Conservation (phyloP, 92 coral and sea anemone species). For the Chrysogorgia sp. region DNA sequence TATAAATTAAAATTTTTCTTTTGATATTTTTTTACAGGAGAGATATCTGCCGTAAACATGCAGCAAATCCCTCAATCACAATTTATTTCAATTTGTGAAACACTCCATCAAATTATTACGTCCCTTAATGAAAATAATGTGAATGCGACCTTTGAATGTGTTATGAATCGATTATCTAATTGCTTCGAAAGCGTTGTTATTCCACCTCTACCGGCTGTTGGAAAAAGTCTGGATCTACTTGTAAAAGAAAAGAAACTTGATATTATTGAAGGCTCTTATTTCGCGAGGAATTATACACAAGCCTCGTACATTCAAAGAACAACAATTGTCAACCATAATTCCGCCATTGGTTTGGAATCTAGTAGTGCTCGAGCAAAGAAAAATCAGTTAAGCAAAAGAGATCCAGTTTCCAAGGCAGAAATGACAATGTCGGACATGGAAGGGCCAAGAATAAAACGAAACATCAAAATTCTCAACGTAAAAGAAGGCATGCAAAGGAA, state of each 20-base stretch:
- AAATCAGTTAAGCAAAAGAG: background rate
- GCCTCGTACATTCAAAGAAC: no score
- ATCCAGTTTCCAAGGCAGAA: background rate
- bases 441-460: background rate
- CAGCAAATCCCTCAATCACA: slow-evolving; percentile 89
- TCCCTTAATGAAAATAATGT: slow-evolving; percentile 73
- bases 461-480: background rate
- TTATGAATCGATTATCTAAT: slow-evolving; percentile 22
- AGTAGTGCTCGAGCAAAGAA: background rate
- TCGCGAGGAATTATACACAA: no score
- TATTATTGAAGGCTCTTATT: slow-evolving; percentile 19
- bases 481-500: background rate
- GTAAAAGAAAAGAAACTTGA: slow-evolving; percentile 13
- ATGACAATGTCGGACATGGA: background rate
- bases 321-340: no score
- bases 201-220: slow-evolving; percentile 29
- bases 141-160: slow-evolving; percentile 66
- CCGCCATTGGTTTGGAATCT: no score
- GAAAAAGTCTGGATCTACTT: slow-evolving; percentile 24
- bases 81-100: slow-evolving; percentile 81
- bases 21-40: slow-evolving; percentile 62
- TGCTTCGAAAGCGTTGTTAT: slow-evolving; percentile 34
- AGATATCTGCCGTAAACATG: slow-evolving; percentile 80
- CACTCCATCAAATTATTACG: slow-evolving; percentile 78
- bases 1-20: background rate